These are phyloP conservation scores for Glaucomys volans DNA, from an alignment of 2,113 vertebrate genomes.

Conservation along the genomic window DNA sequence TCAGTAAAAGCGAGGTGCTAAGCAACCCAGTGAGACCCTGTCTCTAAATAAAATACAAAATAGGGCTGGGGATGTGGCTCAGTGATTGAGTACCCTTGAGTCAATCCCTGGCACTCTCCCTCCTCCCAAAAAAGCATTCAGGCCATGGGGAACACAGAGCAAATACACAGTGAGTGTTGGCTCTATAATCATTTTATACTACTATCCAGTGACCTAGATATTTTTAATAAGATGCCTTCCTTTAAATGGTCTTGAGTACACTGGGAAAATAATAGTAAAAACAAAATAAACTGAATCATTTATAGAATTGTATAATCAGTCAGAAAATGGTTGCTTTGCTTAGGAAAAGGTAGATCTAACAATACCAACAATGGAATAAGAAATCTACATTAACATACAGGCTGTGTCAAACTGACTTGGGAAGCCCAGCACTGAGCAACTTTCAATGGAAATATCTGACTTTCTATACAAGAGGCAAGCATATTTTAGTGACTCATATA, in stretches of 20 bases:
- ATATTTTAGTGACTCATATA: not conserved
- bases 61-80: too few relatives aligned
- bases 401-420: not conserved
- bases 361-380: not conserved
- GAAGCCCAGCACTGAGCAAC: slow-evolving; percentile 18
- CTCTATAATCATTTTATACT: not conserved
- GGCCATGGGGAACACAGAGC: too few relatives aligned
- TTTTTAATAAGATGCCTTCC: slow-evolving; percentile 10
- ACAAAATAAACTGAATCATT: slow-evolving; percentile 43
- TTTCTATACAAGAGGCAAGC: slow-evolving; percentile 42
- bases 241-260: not conserved
- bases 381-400: slow-evolving; percentile 22
- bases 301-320: not conserved
- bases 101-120: too few relatives aligned
- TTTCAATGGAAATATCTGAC: slow-evolving; percentile 57
- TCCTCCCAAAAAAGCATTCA: not conserved
- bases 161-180: not conserved
- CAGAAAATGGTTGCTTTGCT: not conserved
- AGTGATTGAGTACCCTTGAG: too few relatives aligned
- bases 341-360: slow-evolving; percentile 45
- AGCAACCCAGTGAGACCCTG: too few relatives aligned
- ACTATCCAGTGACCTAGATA: not conserved
- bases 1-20: too few relatives aligned
- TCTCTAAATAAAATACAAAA: too few relatives aligned
- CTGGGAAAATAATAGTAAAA: slow-evolving; percentile 7